Evolutionary conservation across 1,140 invertebrate genomes (phyloP).

Genomic region (Lepidurus packardi): DNA sequence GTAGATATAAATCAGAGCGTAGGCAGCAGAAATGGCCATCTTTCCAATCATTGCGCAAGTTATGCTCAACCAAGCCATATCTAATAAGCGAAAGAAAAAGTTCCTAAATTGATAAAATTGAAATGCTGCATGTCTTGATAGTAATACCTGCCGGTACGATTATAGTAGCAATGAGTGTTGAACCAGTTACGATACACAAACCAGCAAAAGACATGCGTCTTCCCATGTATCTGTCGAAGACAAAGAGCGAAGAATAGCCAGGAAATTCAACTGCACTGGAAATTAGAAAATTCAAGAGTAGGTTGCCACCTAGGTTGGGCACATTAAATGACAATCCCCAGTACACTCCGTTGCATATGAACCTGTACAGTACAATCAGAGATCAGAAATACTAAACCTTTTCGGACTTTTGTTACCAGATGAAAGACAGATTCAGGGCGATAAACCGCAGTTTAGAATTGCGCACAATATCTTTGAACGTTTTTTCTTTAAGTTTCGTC

Average conservation of each 20-base stretch:
- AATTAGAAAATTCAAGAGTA: neutral
- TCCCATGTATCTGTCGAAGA: conserved; percentile 33
- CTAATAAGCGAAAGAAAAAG: conserved; percentile 12
- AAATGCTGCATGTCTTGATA: neutral
- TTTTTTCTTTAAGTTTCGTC: neutral
- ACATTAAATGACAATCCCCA: neutral
- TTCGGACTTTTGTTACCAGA: neutral
- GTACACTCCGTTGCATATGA: neutral
- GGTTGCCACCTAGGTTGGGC: neutral
- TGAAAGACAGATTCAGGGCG: neutral
- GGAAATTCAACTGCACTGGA: neutral
- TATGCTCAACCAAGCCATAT: conserved; percentile 30
- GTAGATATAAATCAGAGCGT: conserved; percentile 43
- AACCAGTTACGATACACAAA: conserved; percentile 25
- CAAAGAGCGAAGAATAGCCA: conserved; percentile 7
- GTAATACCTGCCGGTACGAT: conserved; percentile 30
- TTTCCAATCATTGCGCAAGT: conserved; percentile 44
- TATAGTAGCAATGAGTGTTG: conserved; percentile 21
- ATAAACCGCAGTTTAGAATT: neutral
- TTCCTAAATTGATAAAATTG: neutral
- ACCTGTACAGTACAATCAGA: neutral
- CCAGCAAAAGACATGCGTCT: conserved; percentile 16
- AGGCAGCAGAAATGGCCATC: conserved; percentile 45
- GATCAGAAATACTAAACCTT: neutral
- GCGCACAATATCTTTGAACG: neutral